Conservation (phyloP, 2,113 vertebrate species). For the Cnemophilus loriae region DNA sequence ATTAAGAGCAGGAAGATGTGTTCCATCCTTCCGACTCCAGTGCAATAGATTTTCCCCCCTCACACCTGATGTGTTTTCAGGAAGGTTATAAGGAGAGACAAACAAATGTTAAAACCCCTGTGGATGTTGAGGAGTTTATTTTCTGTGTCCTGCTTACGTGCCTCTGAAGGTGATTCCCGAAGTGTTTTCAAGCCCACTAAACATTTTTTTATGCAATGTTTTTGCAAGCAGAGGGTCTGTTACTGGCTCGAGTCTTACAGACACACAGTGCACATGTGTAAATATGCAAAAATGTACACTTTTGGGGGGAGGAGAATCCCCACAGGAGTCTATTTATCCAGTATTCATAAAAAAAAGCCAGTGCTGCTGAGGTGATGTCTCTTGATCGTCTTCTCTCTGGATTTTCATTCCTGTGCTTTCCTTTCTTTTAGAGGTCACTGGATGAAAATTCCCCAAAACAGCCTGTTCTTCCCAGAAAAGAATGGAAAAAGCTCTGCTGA, state of each 20-base stretch:
- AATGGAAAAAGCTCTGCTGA: not conserved
- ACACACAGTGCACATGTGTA: not conserved
- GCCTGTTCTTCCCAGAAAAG: not conserved
- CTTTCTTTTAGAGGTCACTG: not conserved
- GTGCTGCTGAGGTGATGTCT: not conserved
- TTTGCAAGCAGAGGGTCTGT: not conserved
- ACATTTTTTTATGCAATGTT: not conserved
- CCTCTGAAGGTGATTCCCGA: not conserved
- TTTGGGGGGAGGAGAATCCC: not conserved
- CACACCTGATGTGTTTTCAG: not conserved
- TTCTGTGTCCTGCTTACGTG: not conserved
- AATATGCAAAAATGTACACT: not conserved
- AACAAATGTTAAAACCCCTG: not conserved
- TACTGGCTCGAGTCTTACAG: not conserved
- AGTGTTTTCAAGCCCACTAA: not conserved
- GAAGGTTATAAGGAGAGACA: not conserved
- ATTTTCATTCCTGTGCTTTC: not conserved
- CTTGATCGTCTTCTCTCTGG: not conserved
- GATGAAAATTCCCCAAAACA: not conserved
- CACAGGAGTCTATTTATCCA: not conserved
- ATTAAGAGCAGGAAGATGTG: not conserved
- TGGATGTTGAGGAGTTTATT: not conserved
- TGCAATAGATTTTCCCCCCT: not conserved
- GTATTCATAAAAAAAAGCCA: not conserved
- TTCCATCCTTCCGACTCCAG: not conserved